A percentile compares a stretch with the other conserved stretches of the same genome.
Conservation (phyloP, 2,888 invertebrate genomes). For the Chrysolina oricalcia region DNA sequence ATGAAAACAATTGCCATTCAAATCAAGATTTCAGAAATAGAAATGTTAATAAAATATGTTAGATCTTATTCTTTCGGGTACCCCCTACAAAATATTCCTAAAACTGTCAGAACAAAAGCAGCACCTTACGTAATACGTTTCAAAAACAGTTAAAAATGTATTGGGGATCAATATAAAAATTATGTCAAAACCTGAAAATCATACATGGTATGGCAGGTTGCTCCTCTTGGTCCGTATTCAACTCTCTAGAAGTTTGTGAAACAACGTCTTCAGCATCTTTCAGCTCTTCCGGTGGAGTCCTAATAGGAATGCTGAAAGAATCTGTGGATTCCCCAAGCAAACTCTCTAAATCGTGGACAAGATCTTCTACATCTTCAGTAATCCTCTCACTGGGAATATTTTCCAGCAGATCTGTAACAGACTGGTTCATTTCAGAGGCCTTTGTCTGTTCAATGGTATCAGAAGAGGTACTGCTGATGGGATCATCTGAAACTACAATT, state of each 20-base stretch:
- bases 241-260: slow-evolving; percentile 6
- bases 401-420: slow-evolving; percentile 60
- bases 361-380: slow-evolving; percentile 70
- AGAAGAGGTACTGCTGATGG: slow-evolving; percentile 69
- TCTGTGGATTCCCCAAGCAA: slow-evolving; percentile 65
- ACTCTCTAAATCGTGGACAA: slow-evolving; percentile 70
- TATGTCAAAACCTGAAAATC: background rate
- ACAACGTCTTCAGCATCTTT: slow-evolving; percentile 26
- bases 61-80: no score
- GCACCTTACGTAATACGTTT: background rate
- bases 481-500: slow-evolving; percentile 64
- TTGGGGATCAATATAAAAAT: background rate
- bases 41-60: no score
- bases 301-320: slow-evolving; percentile 54
- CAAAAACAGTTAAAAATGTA: background rate
- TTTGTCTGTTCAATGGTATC: slow-evolving; percentile 58
- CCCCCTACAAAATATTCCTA: no score
- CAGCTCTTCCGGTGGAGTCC: slow-evolving; percentile 15
- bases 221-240: background rate
- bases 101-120: no score
- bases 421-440: slow-evolving; percentile 12
- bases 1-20: no score
- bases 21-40: no score
- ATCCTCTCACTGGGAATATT: slow-evolving; percentile 64
- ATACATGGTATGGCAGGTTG: background rate